Base-by-base conservation (phyloP, 2,888 invertebrate species). In the Euproctis similis region DNA sequence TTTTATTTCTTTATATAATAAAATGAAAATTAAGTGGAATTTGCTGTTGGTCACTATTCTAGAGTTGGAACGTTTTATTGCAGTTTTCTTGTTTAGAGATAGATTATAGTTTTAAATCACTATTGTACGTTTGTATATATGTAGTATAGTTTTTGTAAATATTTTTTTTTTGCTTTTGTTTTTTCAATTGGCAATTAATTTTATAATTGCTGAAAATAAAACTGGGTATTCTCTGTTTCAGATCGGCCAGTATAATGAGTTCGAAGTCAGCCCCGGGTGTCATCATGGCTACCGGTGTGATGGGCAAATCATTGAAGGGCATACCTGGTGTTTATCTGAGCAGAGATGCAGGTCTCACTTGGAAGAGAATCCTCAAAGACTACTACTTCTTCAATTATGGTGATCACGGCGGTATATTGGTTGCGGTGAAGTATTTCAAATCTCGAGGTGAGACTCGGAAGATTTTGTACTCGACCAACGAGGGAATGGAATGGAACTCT, bases 251-350 rank as follows among this genome's bases (percentile, higher is more conserved):
- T 12, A 94, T 97, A 38, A 88, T 95, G 84, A 92, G 93, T 12
- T 93, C 92, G 4, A 91, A 92, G 59, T 93, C 95, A 0, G 95
- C 96, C 0, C 94, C 95, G 1, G 96, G 96, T 1, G 87, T 96
- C 11, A 92, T 97, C 41, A 87, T 96, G 80, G 95, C 94, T 0
- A 55, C 95, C 0, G 95, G 95, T 9, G 91, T 92, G 0, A 86
- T 94, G 45, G 93, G 93, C 0, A 87, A 87, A 38, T 91, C 90
- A 3, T 77, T 94, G 6, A 94, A 94, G 70, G 93, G 94, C 1
- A 91, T 92, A 49, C 90, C 92, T 5, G 92, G 92, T 0, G 90
- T 96, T 0, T 55, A 55, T 28, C 46, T 63, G 24, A 63, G 63
- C 26, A 43, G 63, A 12, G 63, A 63, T 14, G 63, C 63, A 3